phyloP scores from a whole-genome alignment of 2,888 invertebrate genomes.

The Amphipyra tragopoginis region DNA sequence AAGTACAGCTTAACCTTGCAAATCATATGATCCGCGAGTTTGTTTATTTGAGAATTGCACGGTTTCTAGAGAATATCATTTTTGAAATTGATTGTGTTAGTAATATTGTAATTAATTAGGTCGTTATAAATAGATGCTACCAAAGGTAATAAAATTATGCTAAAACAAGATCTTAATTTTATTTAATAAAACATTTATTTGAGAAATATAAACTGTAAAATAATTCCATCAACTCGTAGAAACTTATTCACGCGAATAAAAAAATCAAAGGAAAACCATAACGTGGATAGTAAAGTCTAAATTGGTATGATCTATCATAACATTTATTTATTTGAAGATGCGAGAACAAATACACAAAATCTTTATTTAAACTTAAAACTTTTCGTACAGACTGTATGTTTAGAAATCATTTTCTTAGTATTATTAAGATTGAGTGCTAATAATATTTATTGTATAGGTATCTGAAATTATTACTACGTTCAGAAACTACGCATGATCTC shows the following conservation, averaged over 20 bases:
- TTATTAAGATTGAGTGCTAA: constrained; percentile 36
- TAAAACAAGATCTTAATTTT: too few relatives aligned
- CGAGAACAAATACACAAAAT: constrained; percentile 41
- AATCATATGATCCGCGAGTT: too few relatives aligned
- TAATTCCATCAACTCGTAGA: constrained; percentile 1
- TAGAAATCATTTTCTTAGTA: constrained; percentile 37
- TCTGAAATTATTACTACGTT: constrained; percentile 1
- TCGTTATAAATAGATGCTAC: too few relatives aligned
- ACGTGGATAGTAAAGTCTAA: constrained; percentile 32
- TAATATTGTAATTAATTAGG: too few relatives aligned
- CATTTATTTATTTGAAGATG: constrained; percentile 55
- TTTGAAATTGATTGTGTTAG: too few relatives aligned
- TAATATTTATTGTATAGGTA: constrained; percentile 31
- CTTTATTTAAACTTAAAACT: constrained; percentile 35
- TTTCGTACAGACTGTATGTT: constrained; percentile 13
- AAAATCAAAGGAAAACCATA: constrained; percentile 39
- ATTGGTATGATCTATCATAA: constrained; percentile 49
- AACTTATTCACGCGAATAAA: constrained; percentile 1
- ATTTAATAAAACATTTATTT: not conserved
- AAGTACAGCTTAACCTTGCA: too few relatives aligned
- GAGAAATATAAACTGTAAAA: constrained; percentile 2
- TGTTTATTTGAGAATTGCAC: too few relatives aligned
- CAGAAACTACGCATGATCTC: constrained; percentile 21
- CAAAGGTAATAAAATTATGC: too few relatives aligned
- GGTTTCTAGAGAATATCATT: too few relatives aligned